A percentile compares a stretch with the other conserved stretches of the same genome.
phyloP scores from a whole-genome alignment of 2,888 invertebrate species.

The Alsophila aescularia region DNA sequence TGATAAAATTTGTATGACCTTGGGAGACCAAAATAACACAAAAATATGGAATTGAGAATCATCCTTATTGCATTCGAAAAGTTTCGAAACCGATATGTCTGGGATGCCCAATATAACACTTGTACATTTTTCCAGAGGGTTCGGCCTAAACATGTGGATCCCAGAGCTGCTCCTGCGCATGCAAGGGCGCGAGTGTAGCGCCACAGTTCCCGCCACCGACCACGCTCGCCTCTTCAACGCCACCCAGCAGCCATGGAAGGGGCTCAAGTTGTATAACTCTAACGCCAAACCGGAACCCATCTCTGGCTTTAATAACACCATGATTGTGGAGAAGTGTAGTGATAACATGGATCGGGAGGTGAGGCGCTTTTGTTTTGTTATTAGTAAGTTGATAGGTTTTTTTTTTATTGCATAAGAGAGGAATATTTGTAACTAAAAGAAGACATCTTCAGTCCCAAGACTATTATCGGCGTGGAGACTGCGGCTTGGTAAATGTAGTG shows the following conservation, averaged over 20 bases:
- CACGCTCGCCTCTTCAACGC: conserved; percentile 61
- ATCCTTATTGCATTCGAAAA: too few relatives aligned
- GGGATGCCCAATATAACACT: too few relatives aligned
- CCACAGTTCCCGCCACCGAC: conserved; percentile 53
- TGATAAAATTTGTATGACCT: too few relatives aligned
- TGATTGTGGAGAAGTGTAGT: conserved; percentile 52
- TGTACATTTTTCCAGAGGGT: conserved; percentile 75
- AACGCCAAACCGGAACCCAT: conserved; percentile 50
- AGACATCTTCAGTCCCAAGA: too few relatives aligned
- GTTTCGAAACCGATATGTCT: too few relatives aligned
- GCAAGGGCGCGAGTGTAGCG: conserved; percentile 67
- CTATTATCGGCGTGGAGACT: too few relatives aligned
- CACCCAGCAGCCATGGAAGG: conserved; percentile 65
- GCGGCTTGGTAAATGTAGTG: too few relatives aligned
- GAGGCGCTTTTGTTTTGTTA: conserved; percentile 24
- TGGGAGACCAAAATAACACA: too few relatives aligned
- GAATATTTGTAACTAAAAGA: too few relatives aligned
- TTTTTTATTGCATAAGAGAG: too few relatives aligned
- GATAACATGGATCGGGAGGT: conserved; percentile 68
- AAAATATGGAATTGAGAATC: too few relatives aligned
- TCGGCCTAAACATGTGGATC: conserved; percentile 90
- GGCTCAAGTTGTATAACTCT: conserved; percentile 74
- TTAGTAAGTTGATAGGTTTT: neutral
- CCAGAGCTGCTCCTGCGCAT: conserved; percentile 89
- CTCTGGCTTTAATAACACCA: conserved; percentile 47